Conservation (phyloP, 1,140 invertebrate genomes). For the Anastatus disparis region DNA sequence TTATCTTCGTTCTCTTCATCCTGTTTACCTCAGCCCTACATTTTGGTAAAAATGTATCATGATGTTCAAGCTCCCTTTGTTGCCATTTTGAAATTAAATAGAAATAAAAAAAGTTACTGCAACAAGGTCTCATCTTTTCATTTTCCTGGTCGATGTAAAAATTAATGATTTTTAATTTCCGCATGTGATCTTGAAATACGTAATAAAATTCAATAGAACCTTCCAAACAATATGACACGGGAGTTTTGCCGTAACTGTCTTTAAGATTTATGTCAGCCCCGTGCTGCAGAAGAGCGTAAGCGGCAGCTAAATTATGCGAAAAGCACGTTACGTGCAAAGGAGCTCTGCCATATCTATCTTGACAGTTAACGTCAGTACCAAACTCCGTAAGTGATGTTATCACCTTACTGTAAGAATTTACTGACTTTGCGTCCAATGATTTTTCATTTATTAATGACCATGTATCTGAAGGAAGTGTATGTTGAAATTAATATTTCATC, state of each 20-base stretch:
- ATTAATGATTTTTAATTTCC: neutral
- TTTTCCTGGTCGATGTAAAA: neutral
- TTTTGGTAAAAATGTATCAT: neutral
- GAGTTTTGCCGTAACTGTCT: neutral
- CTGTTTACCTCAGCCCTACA: neutral
- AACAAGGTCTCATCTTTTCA: too few relatives aligned
- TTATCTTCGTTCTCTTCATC: neutral
- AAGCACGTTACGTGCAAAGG: neutral
- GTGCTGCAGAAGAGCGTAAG: constrained; percentile 8
- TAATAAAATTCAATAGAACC: neutral
- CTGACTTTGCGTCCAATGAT: too few relatives aligned
- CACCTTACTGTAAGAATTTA: neutral
- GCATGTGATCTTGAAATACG: constrained; percentile 5
- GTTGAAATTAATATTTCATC: neutral
- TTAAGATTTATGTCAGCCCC: constrained; percentile 12
- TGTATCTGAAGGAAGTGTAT: too few relatives aligned
- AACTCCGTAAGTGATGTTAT: neutral
- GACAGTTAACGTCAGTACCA: neutral
- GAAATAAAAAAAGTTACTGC: neutral
- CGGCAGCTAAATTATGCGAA: neutral
- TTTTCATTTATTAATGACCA: too few relatives aligned
- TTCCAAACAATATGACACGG: neutral
- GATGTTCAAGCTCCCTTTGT: neutral
- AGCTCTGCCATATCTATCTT: neutral
- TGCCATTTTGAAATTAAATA: neutral